phyloP scores from a whole-genome alignment of 2,797 vertebrate species.

The Microcaecilia unicolor region DNA sequence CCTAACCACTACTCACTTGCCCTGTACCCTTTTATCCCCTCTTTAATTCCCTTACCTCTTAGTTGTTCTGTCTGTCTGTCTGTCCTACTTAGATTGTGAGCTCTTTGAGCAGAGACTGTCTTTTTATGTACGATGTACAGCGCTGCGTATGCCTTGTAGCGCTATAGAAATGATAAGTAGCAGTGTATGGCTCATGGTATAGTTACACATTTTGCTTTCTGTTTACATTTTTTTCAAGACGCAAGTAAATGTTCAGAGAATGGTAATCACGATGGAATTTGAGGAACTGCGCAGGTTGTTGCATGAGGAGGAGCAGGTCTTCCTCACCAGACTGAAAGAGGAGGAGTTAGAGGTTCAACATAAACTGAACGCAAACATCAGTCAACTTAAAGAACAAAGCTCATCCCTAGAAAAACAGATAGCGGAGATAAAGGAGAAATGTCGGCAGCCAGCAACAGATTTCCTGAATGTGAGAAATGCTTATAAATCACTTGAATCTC shows the following conservation, averaged over 20 bases:
- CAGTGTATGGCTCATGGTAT: background rate
- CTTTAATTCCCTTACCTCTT: no score
- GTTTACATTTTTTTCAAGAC: conserved; percentile 20
- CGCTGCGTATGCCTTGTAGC: no score
- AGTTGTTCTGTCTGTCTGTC: no score
- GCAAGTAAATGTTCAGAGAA: conserved; percentile 32
- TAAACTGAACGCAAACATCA: conserved; percentile 26
- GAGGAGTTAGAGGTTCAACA: conserved; percentile 38
- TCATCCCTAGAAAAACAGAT: conserved; percentile 26
- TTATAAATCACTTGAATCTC: no score
- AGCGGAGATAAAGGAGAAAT: conserved; percentile 31
- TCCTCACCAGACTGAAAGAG: conserved; percentile 40
- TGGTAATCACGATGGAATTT: conserved; percentile 40
- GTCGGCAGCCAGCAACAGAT: conserved; percentile 4
- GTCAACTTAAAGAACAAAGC: conserved; percentile 21
- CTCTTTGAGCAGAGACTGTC: no score
- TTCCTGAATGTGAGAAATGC: conserved; percentile 46
- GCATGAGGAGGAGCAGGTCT: conserved; percentile 35
- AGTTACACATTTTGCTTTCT: rapidly evolving
- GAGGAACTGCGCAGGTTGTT: conserved; percentile 46
- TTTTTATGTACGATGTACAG: no score
- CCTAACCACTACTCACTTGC: no score
- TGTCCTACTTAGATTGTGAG: no score
- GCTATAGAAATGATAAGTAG: no score
- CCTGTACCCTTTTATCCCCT: no score